Percentiles rank a stretch among this genome's conserved stretches.
phyloP scores from a whole-genome alignment of 2,888 invertebrate genomes.

The Melangyna quadrimaculata region DNA sequence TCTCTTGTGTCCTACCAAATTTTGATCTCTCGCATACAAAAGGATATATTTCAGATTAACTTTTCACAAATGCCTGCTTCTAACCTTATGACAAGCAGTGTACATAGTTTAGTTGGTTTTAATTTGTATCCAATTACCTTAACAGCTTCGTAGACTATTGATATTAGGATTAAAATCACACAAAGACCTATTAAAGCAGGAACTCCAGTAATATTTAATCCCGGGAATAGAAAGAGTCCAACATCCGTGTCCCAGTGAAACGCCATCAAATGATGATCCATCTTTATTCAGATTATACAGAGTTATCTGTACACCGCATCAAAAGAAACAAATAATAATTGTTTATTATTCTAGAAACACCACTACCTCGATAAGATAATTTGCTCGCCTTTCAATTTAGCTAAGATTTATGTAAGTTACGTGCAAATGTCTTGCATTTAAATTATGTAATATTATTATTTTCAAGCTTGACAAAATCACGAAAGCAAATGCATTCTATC shows the following conservation, averaged over 20 bases:
- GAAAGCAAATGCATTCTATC: not conserved
- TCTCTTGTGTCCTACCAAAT: no score
- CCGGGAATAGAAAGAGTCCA: constrained; percentile 85
- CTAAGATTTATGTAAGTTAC: not conserved
- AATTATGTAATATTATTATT: not conserved
- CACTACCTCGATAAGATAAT: not conserved
- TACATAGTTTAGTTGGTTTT: no score
- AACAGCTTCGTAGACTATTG: constrained; percentile 52
- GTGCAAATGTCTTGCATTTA: not conserved
- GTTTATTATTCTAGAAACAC: not conserved
- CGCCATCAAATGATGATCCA: constrained; percentile 82
- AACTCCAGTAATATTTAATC: constrained; percentile 82
- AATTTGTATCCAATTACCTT: constrained; percentile 53
- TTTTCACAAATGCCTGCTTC: no score
- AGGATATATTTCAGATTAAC: no score
- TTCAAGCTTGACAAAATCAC: not conserved
- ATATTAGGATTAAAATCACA: constrained; percentile 75
- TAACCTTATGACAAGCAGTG: no score
- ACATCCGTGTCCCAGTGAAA: constrained; percentile 86
- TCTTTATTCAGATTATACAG: not conserved
- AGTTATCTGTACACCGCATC: not conserved
- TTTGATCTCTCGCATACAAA: no score
- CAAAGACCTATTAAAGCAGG: constrained; percentile 84
- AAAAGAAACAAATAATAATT: not conserved
- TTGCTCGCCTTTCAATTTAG: not conserved